Evolutionary conservation across 1,140 invertebrate species (phyloP), one percentile per base, ranked within the genome.

Genomic region (Brachionus asplanchnoidis): DNA sequence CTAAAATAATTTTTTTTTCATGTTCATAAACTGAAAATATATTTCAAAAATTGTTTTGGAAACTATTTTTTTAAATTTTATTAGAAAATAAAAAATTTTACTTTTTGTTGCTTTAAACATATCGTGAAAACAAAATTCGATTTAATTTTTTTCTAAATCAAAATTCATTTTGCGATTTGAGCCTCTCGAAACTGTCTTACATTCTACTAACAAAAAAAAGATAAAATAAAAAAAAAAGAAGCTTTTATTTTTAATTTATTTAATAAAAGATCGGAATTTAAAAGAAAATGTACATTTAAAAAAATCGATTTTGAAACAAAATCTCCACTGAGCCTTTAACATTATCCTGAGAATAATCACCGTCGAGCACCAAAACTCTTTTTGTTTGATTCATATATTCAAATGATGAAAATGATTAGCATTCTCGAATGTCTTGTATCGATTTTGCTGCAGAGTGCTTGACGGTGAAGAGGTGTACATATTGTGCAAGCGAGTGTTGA

Each of bases 391-490:
- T 40, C 32, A 40, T 73, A 73, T 20, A 73, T 73, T 73, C 40
- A 20, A 14, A 73, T 73, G 32, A 42, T 42, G 26, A 68, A 40
- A 32, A 68, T 68, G 26, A 28, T 17, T 68, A 11, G 26, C 32
- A 68, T 32, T 68, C 66, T 60, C 53, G 11, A 68, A 73, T 42
- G 32, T 40, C 32, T 42, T 73, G 17, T 44, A 77, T 46, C 20
- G 73, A 46, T 26, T 50, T 77, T 77, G 73, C 42, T 36, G 28
- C 14, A 75, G 36, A 75, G 70, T 77, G 73, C 44, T 77, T 20
- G 26, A 46, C 26, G 73, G 73, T 17, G 68, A 73, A n/a, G 36
- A 73, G 32, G 68, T 40, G 32, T 36, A 20, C n/a, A 42, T 20
- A 44, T 73, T 73, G 4, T 73, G 26, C 32, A 40, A n/a, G 20